Conservation (phyloP, 2,888 invertebrate genomes). For the Pandemis corylana region DNA sequence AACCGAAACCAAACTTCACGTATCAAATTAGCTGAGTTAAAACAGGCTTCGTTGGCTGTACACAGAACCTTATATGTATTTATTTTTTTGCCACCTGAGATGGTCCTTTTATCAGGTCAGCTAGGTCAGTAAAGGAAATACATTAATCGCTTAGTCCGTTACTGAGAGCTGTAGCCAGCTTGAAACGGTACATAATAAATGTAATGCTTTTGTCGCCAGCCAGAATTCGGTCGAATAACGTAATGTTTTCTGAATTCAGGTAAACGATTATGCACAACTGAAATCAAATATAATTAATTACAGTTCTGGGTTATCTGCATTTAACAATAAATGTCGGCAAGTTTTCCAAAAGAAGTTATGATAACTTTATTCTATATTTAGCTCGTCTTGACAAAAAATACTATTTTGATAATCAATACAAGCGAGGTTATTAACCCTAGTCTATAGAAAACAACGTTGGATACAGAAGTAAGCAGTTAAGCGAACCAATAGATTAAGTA, state of each 20-base stretch:
- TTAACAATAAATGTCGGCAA: not conserved
- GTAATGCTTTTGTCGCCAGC: slow-evolving; percentile 24
- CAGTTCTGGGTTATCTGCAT: not conserved
- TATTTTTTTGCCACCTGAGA: too few relatives aligned
- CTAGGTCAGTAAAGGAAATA: slow-evolving; percentile 18
- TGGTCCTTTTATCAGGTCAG: not conserved
- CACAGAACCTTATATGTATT: too few relatives aligned
- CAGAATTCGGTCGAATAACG: slow-evolving; percentile 32
- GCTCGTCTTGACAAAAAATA: not conserved
- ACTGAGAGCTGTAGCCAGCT: slow-evolving; percentile 8
- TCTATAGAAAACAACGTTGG: not conserved
- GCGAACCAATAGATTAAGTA: not conserved
- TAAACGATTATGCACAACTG: slow-evolving; percentile 9
- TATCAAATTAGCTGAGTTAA: too few relatives aligned
- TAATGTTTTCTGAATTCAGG: slow-evolving; percentile 9
- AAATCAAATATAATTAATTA: not conserved
- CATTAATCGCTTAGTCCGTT: slow-evolving; percentile 25
- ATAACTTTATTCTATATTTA: not conserved
- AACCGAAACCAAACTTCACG: too few relatives aligned
- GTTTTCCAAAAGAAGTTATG: not conserved
- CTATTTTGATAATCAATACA: not conserved
- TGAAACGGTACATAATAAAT: slow-evolving; percentile 36
- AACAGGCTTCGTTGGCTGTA: too few relatives aligned
- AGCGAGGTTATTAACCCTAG: not conserved
- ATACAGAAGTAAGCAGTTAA: not conserved